Base-by-base conservation (phyloP, 2,888 invertebrate species). In the Acleris literana region DNA sequence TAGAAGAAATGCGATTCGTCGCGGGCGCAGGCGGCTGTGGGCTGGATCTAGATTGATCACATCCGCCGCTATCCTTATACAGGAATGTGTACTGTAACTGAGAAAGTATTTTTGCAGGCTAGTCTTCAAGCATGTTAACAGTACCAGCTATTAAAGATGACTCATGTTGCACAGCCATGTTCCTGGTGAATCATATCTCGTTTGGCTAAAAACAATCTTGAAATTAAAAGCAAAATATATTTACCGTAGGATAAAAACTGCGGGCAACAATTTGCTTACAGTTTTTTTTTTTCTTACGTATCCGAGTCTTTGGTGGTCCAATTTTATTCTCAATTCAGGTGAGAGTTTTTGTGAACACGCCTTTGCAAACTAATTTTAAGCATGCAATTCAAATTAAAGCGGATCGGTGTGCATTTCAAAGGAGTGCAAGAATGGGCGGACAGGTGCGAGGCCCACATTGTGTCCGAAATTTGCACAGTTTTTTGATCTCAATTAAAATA, bases 331-430 rank as follows among this genome's bases (percentile, higher is more conserved):
- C 60, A 18, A 11, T 46, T 39, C 39, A 33, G 17, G 13, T 48
- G 7, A 22, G 25, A 20, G 52, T 53, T 64, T 66, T 66, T 62
- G 52, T 18, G n/a, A 52, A 51, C 48, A 29, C 61, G 18, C 22
- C 49, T 7, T 33, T 57, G 9, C 17, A 57, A 55, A 56, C 46
- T 66, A 66, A 66, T 62, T 66, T 66, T 57, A 66, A 56, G 61
- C 66, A 62, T 62, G 66, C 66, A 18, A 62, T 66, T 62, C 61
- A 66, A 62, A 66, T 66, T 66, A 51, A 61, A 57, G 52, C 66
- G 55, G 51, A 61, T 62, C 52, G 46, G 62, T 39, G 22, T 33
- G 61, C 51, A 51, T 51, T 57, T 63, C 56, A 52, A 33, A 52
- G 16, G 57, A 51, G 16, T 25, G 43, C 13, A 17, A 46, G 46